Conservation (phyloP, 2,113 vertebrate species). For the Neolamprologus cancellatus region DNA sequence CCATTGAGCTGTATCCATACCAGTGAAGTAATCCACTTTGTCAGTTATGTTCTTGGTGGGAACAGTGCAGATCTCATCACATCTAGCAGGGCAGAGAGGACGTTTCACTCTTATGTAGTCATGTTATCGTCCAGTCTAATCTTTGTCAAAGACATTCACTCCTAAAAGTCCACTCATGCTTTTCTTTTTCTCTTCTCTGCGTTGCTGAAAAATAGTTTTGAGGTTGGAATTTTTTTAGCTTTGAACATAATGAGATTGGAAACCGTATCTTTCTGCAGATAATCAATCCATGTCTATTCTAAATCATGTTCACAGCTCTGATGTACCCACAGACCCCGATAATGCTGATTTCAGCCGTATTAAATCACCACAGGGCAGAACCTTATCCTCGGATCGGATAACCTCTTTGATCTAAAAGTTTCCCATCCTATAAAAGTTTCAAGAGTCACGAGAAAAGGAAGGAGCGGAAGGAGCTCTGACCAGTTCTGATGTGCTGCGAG, state of each 20-base stretch:
- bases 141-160: constrained; percentile 9
- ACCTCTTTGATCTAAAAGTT: neutral
- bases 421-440: neutral
- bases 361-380: constrained; percentile 16
- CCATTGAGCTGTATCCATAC: neutral
- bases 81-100: neutral
- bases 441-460: neutral
- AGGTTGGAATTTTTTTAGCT: neutral
- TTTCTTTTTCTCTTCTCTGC: neutral
- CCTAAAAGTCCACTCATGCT: neutral
- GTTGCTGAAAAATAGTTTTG: neutral
- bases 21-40: constrained; percentile 19
- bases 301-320: constrained; percentile 31
- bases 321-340: constrained; percentile 5
- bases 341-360: constrained; percentile 33
- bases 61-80: constrained; percentile 11
- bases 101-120: constrained; percentile 8
- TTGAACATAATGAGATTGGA: neutral
- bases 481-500: neutral
- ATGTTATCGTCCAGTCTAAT: constrained; percentile 3
- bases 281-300: constrained; percentile 31
- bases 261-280: neutral
- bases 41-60: constrained; percentile 13
- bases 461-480: neutral
- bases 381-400: neutral